Evolutionary conservation across 1,140 invertebrate species (phyloP), one percentile per base, ranked within the genome.

Genomic region (Pseudomyrmex cubaensis): DNA sequence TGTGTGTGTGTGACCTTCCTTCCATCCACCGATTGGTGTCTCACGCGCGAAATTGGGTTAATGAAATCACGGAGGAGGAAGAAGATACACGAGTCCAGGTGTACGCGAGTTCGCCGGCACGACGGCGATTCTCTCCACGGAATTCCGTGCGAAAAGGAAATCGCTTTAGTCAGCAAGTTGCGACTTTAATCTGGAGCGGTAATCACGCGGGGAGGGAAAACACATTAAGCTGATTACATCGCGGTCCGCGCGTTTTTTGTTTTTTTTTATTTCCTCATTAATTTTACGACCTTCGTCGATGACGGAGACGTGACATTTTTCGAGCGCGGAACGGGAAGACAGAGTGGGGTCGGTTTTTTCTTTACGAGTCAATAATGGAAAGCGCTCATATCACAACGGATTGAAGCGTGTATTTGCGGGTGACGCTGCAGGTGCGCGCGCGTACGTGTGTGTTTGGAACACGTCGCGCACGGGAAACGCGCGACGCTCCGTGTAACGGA

Each of bases 51-150:
- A 80, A 86, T 76, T 86, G 69, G 85, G 62, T 73, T 86, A 86
- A 86, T 86, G 83, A 86, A 86, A 82, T 86, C 69, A 46, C 73
- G 35, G 66, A 70, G 59, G 44, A 77, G 73, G 52, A 84, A 67
- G 61, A 17, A 80, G 67, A 20, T 69, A n/a, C 17, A 35, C 35
- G 35, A 35, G 35, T 35, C 35, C 35, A 17, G 22, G 64, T 20
- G 10, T 50, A 50, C 48, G n/a, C 22, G 76, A 59, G 20, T 22
- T 35, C 54, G 22, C n/a, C 44, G 48, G 8, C 15, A 12, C 63
- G 12, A 10, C 20, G 15, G 20, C 22, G 52, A 13, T 57, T 10
- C 44, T 20, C 57, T 22, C 7, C 50, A 15, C 61, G 25, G 25
- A 76, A 63, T 25, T 78, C 35, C 22, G 50, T 50, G 17, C 67